Evolutionary conservation across 2,888 invertebrate species (phyloP).

Genomic region (Cactoblastis cactorum): DNA sequence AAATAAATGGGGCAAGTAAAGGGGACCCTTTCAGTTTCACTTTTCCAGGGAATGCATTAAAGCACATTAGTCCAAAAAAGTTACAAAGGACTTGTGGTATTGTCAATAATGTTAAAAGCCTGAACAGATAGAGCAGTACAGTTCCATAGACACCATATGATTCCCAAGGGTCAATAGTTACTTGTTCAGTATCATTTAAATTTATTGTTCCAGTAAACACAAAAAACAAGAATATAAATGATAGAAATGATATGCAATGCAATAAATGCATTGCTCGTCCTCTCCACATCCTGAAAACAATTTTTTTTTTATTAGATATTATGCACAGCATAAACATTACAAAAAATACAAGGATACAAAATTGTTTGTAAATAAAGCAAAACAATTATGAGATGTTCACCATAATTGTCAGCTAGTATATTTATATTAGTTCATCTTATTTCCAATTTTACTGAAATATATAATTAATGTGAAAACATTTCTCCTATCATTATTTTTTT

Average conservation of each 20-base stretch:
- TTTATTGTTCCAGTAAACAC: conserved; percentile 82
- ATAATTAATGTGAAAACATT: too few relatives aligned
- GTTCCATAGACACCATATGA: conserved; percentile 89
- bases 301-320: not conserved
- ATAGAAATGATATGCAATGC: conserved; percentile 87
- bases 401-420: too few relatives aligned
- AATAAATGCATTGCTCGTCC: conserved; percentile 88
- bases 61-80: conserved; percentile 91
- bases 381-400: not conserved
- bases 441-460: not conserved
- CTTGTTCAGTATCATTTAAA: conserved; percentile 76
- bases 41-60: conserved; percentile 97
- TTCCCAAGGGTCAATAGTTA: conserved; percentile 87
- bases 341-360: not conserved
- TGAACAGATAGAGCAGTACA: conserved; percentile 85
- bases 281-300: conserved; percentile 77
- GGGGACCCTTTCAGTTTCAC: conserved; percentile 93
- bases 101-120: conserved; percentile 90
- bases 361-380: not conserved
- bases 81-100: conserved; percentile 94
- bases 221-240: conserved; percentile 87
- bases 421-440: not conserved
- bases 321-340: not conserved
- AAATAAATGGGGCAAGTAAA: conserved; percentile 94
- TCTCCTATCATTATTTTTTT: too few relatives aligned